phyloP scores from a whole-genome alignment of 2,888 invertebrate species.

The Euplagia quadripunctaria region DNA sequence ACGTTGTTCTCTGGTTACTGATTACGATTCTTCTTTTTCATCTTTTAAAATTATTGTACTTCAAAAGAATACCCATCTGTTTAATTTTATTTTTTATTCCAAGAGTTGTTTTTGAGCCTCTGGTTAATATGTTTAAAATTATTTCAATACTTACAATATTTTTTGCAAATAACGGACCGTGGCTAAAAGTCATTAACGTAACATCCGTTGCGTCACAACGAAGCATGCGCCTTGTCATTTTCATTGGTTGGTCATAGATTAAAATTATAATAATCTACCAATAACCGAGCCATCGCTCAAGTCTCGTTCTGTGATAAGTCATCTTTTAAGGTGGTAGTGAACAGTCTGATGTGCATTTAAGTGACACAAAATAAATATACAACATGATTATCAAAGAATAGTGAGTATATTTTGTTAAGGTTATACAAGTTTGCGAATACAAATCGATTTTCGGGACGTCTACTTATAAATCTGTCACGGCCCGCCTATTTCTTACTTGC shows the following conservation, averaged over 20 bases:
- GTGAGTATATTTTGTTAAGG: conserved; percentile 86
- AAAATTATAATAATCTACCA: conserved; percentile 80
- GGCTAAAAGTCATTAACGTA: conserved; percentile 81
- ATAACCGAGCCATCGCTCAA: conserved; percentile 82
- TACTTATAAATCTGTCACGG: conserved; percentile 61
- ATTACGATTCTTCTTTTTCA: too few species aligned
- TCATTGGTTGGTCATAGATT: conserved; percentile 84
- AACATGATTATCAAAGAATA: conserved; percentile 91
- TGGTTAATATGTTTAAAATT: neutral
- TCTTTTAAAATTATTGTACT: neutral
- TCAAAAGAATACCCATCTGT: neutral
- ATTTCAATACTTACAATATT: neutral
- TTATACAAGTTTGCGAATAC: conserved; percentile 76
- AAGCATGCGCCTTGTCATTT: conserved; percentile 89
- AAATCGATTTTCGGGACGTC: conserved; percentile 80
- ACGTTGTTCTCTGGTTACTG: neutral
- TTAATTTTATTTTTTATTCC: neutral
- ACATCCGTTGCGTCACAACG: conserved; percentile 88
- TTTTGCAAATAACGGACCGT: conserved; percentile 47
- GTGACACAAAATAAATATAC: conserved; percentile 78
- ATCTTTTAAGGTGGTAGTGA: conserved; percentile 81
- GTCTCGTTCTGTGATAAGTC: conserved; percentile 85
- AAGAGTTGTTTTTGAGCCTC: too few species aligned
- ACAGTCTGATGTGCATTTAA: conserved; percentile 86
- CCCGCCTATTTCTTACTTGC: conserved; percentile 54